phyloP scores from a whole-genome alignment of 2,797 vertebrate species.

The Chelidonichthys spinosus region DNA sequence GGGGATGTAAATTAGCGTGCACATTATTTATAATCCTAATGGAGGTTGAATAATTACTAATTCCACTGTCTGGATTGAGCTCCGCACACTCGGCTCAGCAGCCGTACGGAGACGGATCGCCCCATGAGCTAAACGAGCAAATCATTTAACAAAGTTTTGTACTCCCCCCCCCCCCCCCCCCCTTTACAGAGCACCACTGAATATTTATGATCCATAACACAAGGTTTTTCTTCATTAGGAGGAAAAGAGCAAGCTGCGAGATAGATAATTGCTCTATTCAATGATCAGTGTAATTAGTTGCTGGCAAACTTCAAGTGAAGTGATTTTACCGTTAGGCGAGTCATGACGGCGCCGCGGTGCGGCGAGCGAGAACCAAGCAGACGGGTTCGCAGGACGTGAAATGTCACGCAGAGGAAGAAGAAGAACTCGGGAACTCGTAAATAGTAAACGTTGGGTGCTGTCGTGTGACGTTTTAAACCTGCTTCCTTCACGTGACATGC shows the following conservation, averaged over 20 bases:
- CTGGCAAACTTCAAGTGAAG: slow-evolving; percentile 70
- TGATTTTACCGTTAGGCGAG: slow-evolving; percentile 76
- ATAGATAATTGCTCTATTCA: slow-evolving; percentile 84
- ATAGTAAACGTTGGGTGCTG: slow-evolving; percentile 26
- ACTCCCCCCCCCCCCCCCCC: slow-evolving; percentile 18
- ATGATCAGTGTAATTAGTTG: slow-evolving; percentile 85
- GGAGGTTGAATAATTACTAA: slow-evolving; percentile 67
- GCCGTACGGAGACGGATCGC: slow-evolving; percentile 64
- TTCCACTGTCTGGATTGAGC: slow-evolving; percentile 61
- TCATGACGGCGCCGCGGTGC: slow-evolving; percentile 63
- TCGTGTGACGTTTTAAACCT: slow-evolving; percentile 43
- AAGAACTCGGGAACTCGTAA: slow-evolving; percentile 39
- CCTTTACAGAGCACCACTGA: slow-evolving; percentile 47
- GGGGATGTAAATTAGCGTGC: slow-evolving; percentile 47
- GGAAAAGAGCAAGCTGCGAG: slow-evolving; percentile 58
- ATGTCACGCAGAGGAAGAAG: slow-evolving; percentile 30
- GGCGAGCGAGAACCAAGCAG: slow-evolving; percentile 50
- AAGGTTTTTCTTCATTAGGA: slow-evolving; percentile 74
- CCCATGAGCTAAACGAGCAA: slow-evolving; percentile 68
- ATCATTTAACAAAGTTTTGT: slow-evolving; percentile 76
- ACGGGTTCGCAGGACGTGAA: slow-evolving; percentile 46
- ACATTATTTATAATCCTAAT: slow-evolving; percentile 74
- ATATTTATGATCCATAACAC: slow-evolving; percentile 76
- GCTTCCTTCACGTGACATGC: background rate
- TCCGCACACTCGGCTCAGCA: slow-evolving; percentile 59